phyloP scores from a whole-genome alignment of 2,797 vertebrate genomes.

The Anabacerthia variegaticeps region DNA sequence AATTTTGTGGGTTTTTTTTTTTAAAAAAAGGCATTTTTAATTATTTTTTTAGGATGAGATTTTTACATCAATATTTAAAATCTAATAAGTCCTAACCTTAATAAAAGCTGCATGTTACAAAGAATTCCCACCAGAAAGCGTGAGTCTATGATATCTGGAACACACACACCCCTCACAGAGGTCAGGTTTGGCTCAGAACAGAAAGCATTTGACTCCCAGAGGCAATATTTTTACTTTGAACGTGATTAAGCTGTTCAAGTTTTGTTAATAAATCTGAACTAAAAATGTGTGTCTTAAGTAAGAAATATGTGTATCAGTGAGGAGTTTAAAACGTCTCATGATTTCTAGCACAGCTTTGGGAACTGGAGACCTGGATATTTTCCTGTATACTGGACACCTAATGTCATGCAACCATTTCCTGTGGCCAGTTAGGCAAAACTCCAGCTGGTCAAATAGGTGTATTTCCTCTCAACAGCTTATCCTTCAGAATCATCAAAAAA shows the following conservation, averaged over 20 bases:
- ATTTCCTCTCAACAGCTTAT: not conserved
- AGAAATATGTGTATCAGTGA: not conserved
- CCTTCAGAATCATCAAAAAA: not conserved
- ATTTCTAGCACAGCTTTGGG: not conserved
- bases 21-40: not conserved
- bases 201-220: slow-evolving; percentile 54
- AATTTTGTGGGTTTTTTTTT: not conserved
- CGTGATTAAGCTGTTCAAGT: slow-evolving; percentile 58
- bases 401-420: not conserved
- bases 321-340: slow-evolving; percentile 1
- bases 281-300: slow-evolving; percentile 25
- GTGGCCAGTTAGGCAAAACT: not conserved
- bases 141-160: slow-evolving; percentile 45
- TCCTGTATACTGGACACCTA: not conserved
- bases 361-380: not conserved
- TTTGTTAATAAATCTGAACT: slow-evolving; percentile 67
- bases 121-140: slow-evolving; percentile 55
- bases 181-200: slow-evolving; percentile 51
- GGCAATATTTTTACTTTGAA: slow-evolving; percentile 63
- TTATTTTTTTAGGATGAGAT: slow-evolving; percentile 57
- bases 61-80: slow-evolving; percentile 57
- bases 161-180: not conserved
- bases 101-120: slow-evolving; percentile 66
- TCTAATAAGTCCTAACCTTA: slow-evolving; percentile 60
- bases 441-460: not conserved